These are phyloP conservation scores for Pogonognathellus flavescens DNA, from an alignment of 1,140 invertebrate genomes.

Conservation along the genomic window DNA sequence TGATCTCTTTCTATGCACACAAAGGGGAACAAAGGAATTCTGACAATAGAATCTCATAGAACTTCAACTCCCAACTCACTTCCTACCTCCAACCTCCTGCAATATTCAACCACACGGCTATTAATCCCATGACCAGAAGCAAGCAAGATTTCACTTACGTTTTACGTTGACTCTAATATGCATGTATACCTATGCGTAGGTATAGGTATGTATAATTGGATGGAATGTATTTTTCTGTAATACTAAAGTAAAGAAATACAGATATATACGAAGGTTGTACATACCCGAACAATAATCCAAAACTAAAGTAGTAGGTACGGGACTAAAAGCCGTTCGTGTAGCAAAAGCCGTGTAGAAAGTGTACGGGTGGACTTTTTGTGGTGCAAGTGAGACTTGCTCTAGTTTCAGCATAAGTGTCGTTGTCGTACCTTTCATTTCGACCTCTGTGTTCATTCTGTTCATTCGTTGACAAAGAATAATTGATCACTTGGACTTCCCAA, in stretches of 20 bases:
- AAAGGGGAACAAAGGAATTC: constrained; percentile 2
- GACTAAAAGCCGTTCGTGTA: not conserved
- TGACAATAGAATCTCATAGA: constrained; percentile 8
- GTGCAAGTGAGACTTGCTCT: constrained; percentile 10
- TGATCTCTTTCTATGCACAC: constrained; percentile 1
- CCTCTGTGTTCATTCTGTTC: constrained; percentile 12
- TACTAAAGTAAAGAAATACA: not conserved
- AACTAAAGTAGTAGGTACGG: constrained; percentile 8
- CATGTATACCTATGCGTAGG: not conserved
- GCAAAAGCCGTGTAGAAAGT: not conserved
- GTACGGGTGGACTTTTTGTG: not conserved
- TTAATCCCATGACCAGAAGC: constrained; percentile 5
- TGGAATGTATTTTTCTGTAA: not conserved
- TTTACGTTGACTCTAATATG: not conserved
- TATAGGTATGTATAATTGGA: not conserved
- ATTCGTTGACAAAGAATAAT: constrained; percentile 49
- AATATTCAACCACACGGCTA: constrained; percentile 1
- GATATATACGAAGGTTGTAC: too few relatives aligned
- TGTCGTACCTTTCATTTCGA: constrained; percentile 19
- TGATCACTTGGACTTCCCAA: constrained; percentile 27
- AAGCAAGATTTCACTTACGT: constrained; percentile 32
- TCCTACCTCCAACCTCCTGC: not conserved
- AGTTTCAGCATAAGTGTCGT: constrained; percentile 34
- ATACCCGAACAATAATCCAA: constrained; percentile 1
- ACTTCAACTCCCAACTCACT: too few relatives aligned